phyloP scores from a whole-genome alignment of 2,113 vertebrate species.

The Malaclemys terrapin region DNA sequence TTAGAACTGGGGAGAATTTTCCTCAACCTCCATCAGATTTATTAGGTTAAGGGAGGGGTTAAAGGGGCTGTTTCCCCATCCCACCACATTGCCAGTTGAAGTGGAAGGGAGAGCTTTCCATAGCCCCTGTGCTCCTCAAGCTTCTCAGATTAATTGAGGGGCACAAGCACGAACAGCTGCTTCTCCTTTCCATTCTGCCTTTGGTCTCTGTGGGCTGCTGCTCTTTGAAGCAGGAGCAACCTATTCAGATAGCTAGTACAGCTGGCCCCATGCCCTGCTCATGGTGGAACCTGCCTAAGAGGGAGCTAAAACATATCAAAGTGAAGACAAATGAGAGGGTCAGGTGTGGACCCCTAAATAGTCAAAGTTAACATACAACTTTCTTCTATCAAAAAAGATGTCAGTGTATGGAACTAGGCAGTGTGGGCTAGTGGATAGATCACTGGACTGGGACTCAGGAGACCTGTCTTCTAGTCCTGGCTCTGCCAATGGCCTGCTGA shows the following conservation, averaged over 20 bases:
- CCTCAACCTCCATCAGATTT: background rate
- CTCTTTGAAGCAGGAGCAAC: background rate
- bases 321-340: background rate
- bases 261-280: background rate
- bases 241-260: background rate
- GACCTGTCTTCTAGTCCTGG: background rate
- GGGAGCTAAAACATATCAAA: background rate
- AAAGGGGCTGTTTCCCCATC: background rate
- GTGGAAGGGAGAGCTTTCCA: background rate
- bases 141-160: background rate
- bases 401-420: background rate
- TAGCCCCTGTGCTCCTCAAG: background rate
- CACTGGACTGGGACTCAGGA: accelerated
- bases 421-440: background rate
- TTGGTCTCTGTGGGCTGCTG: background rate
- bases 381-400: background rate
- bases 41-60: too few species aligned
- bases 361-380: conserved; percentile 1
- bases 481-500: background rate
- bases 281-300: background rate
- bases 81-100: background rate
- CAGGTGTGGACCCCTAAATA: background rate
- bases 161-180: background rate
- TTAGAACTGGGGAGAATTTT: background rate
- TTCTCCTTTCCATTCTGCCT: background rate